phyloP scores from a whole-genome alignment of 1,140 invertebrate genomes.

The Choristoneura fumiferana region DNA sequence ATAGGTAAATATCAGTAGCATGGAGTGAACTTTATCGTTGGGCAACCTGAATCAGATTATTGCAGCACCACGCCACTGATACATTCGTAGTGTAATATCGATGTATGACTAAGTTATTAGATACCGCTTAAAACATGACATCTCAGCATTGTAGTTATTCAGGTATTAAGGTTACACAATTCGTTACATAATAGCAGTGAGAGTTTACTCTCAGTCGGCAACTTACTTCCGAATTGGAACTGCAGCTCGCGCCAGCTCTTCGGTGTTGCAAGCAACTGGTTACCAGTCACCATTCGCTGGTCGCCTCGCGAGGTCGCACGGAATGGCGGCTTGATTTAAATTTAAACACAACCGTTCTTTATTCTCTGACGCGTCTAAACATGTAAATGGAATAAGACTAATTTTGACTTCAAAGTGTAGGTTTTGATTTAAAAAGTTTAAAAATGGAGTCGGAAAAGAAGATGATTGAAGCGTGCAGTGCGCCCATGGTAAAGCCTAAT shows the following conservation, averaged over 20 bases:
- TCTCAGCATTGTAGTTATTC: not conserved
- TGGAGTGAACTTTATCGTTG: too few species aligned
- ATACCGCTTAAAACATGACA: too few species aligned
- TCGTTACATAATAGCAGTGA: slow-evolving; percentile 51
- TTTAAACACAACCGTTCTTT: slow-evolving; percentile 2
- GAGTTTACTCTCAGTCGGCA: slow-evolving; percentile 41
- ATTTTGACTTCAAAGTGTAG: not conserved
- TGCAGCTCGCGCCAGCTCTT: slow-evolving; percentile 36
- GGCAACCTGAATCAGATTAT: too few species aligned
- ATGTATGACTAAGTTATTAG: not conserved
- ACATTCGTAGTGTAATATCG: not conserved
- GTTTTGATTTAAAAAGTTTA: slow-evolving; percentile 19
- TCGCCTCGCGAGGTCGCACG: slow-evolving; percentile 60
- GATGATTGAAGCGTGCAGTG: slow-evolving; percentile 37
- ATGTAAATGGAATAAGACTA: slow-evolving; percentile 35
- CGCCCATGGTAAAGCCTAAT: slow-evolving; percentile 58
- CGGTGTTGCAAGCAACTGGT: slow-evolving; percentile 43
- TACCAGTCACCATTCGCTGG: slow-evolving; percentile 64
- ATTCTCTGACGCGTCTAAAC: not conserved
- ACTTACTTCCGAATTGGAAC: slow-evolving; percentile 65
- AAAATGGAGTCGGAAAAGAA: slow-evolving; percentile 54
- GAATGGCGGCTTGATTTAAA: slow-evolving; percentile 14
- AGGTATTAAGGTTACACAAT: slow-evolving; percentile 54
- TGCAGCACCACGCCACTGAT: too few species aligned
- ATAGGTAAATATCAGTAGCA: too few species aligned